Conservation (phyloP, 1,140 invertebrate species). For the Atta texana region DNA sequence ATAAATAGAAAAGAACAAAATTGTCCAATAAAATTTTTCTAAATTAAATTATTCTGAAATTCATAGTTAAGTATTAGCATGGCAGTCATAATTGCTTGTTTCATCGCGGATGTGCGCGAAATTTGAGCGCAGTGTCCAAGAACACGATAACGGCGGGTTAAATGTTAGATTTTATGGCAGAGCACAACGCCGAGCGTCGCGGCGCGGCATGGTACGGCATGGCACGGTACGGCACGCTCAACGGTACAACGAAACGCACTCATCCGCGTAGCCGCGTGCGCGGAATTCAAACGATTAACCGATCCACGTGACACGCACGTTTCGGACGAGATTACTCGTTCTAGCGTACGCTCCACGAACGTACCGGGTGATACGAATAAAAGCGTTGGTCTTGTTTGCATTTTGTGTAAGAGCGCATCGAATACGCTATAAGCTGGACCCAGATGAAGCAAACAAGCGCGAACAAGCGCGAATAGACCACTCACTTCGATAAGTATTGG, state of each 20-base stretch:
- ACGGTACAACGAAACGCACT: conserved; percentile 72
- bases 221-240: conserved; percentile 9
- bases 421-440: neutral
- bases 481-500: neutral
- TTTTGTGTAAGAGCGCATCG: neutral
- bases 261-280: conserved; percentile 53
- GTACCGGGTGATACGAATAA: conserved; percentile 41
- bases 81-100: neutral
- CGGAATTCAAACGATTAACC: conserved; percentile 65
- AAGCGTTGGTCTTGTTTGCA: neutral
- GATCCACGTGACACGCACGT: conserved; percentile 57
- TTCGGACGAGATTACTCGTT: conserved; percentile 57
- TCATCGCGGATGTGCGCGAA: neutral
- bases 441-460: neutral
- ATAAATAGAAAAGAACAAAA: neutral
- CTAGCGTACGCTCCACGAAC: neutral
- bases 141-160: conserved; percentile 44
- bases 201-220: conserved; percentile 6
- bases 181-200: conserved; percentile 20
- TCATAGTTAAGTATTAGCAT: neutral
- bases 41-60: neutral
- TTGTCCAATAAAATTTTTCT: neutral
- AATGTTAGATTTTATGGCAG: conserved; percentile 72
- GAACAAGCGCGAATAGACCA: neutral
- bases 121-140: conserved; percentile 20